Conservation (phyloP, 1,140 invertebrate genomes). For the Tachypleus tridentatus region DNA sequence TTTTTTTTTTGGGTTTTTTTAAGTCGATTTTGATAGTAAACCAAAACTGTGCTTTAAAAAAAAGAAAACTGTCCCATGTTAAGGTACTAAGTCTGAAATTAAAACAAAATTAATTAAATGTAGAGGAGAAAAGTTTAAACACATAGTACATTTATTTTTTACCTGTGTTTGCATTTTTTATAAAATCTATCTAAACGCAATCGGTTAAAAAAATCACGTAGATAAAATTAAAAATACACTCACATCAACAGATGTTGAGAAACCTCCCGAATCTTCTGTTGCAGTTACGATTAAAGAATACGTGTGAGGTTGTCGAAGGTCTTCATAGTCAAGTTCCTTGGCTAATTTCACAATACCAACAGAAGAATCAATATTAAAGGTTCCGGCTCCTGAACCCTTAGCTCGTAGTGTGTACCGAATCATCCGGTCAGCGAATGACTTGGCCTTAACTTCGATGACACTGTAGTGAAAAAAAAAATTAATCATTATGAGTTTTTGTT, state of each 20-base stretch:
- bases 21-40: too few relatives aligned
- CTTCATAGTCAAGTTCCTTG: constrained; percentile 90
- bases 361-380: constrained; percentile 86
- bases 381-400: constrained; percentile 83
- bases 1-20: too few relatives aligned
- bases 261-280: constrained; percentile 88
- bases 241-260: constrained; percentile 88
- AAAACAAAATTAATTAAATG: too few relatives aligned
- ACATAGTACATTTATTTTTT: too few relatives aligned
- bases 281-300: constrained; percentile 84
- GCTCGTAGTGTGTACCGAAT: constrained; percentile 88
- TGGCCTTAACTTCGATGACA: constrained; percentile 91
- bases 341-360: constrained; percentile 87
- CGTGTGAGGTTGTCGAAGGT: constrained; percentile 79
- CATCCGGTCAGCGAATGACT: constrained; percentile 88
- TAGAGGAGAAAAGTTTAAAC: too few relatives aligned
- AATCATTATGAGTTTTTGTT: constrained; percentile 8
- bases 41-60: too few relatives aligned
- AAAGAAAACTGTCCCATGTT: too few relatives aligned
- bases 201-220: background rate
- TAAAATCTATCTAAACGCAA: too few relatives aligned
- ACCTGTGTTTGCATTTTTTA: too few relatives aligned
- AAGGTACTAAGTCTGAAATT: too few relatives aligned
- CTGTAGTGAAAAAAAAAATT: constrained; percentile 40
- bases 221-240: background rate